Evolutionary conservation across 2,888 invertebrate species (phyloP), one percentile per base, ranked within the genome.

Genomic region (Ischnus inquisitorius): DNA sequence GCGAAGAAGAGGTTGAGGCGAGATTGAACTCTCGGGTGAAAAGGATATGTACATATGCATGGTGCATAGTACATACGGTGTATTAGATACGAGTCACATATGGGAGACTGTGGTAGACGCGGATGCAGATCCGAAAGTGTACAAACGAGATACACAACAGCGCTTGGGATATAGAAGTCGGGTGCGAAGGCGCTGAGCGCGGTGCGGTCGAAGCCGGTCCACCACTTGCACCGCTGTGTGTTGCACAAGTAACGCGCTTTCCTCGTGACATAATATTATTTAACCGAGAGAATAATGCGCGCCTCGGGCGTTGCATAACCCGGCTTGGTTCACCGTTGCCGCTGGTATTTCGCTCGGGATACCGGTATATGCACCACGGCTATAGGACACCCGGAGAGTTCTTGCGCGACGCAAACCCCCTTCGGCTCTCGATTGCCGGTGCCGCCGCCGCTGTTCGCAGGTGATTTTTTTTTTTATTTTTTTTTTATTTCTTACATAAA

Each of bases 231-330:
- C 69, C 84, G 85, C 88, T 85, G 57, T 46, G 84, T 85, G 88
- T 90, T 89, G 90, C 90, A 88, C 89, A 89, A 90, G 88, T 85
- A 88, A 84, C 85, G 83, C 89, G 89, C 92, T 92, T 91, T 92
- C 92, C 91, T 91, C 88, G 89, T 92, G 92, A 92, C 91, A 92
- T 92, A 92, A 92, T 92, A 92, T 92, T 91, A 91, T 92, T 92
- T 91, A 92, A 92, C 90, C 90, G 89, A 90, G 76, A 83, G 91
- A 92, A 92, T 92, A 91, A 92, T 90, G 88, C 90, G 88, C 88
- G 85, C 75, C 79, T 84, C 85, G 64, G 83, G 79, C 68, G 86
- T 91, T 91, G 88, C 90, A 89, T 89, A 91, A 90, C 89, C 79
- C 34, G 34, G 54, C 76, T 71, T 76, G 79, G 79, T 75, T 76